These are phyloP conservation scores for Macroramphosus scolopax DNA, from an alignment of 2,797 vertebrate species.

Conservation along the genomic window DNA sequence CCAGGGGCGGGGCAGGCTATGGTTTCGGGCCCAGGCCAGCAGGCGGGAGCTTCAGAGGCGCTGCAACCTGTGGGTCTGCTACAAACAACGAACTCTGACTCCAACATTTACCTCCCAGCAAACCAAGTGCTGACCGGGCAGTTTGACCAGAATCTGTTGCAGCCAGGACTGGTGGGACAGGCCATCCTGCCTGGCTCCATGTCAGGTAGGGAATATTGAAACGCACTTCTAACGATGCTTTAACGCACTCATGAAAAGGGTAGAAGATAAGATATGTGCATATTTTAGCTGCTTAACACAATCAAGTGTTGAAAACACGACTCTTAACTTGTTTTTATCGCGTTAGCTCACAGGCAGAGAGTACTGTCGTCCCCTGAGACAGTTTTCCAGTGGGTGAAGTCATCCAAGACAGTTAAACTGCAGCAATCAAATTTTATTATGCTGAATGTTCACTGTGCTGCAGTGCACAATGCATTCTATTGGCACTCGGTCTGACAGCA, in stretches of 20 bases:
- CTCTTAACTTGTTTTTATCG: no score
- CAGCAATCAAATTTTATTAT: background rate
- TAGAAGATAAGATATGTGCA: background rate
- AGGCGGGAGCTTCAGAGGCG: slow-evolving; percentile 67
- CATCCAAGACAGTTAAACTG: background rate
- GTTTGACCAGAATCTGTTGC: slow-evolving; percentile 90
- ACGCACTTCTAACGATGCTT: background rate
- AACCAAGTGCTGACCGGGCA: slow-evolving; percentile 87
- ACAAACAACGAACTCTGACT: slow-evolving; percentile 78
- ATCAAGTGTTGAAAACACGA: no score
- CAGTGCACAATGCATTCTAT: no score
- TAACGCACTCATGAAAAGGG: background rate
- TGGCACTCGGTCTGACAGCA: no score
- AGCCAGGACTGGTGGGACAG: slow-evolving; percentile 89
- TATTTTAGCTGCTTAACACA: slow-evolving; percentile 1
- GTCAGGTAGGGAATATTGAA: slow-evolving; percentile 81
- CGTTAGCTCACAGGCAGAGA: background rate
- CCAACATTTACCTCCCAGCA: slow-evolving; percentile 90
- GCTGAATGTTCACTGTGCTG: no score
- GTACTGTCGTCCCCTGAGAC: no score
- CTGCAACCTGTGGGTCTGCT: slow-evolving; percentile 82
- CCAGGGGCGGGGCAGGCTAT: slow-evolving; percentile 47
- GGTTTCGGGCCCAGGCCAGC: slow-evolving; percentile 43
- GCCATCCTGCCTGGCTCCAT: slow-evolving; percentile 93
- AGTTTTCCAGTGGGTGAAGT: background rate